Conservation (phyloP, 2,888 invertebrate genomes). For the Xylocampa areola region DNA sequence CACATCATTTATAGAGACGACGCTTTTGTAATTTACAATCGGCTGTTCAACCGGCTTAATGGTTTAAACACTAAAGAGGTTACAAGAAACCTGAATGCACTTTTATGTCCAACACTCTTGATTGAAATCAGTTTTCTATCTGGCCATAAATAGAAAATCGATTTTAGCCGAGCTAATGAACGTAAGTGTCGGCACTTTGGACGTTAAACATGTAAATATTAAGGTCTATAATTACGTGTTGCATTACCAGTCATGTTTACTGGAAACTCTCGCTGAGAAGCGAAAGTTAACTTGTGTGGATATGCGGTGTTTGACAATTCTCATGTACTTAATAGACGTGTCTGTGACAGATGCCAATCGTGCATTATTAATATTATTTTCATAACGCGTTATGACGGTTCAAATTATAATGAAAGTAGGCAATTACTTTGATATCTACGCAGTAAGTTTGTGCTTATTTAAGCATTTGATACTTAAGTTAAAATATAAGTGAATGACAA, state of each 20-base stretch:
- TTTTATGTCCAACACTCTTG: slow-evolving; percentile 55
- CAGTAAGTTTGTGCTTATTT: slow-evolving; percentile 2
- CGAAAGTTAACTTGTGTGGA: slow-evolving; percentile 78
- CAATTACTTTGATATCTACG: slow-evolving; percentile 14
- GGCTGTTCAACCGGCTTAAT: slow-evolving; percentile 37
- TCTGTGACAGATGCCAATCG: slow-evolving; percentile 50
- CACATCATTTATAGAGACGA: slow-evolving; percentile 26
- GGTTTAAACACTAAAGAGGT: slow-evolving; percentile 44
- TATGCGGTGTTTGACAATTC: slow-evolving; percentile 57
- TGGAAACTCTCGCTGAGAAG: slow-evolving; percentile 79
- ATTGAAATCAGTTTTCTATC: slow-evolving; percentile 60
- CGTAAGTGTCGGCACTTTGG: slow-evolving; percentile 58
- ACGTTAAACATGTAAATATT: slow-evolving; percentile 70
- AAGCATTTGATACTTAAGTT: background rate
- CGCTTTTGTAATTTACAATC: slow-evolving; percentile 28
- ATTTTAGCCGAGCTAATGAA: slow-evolving; percentile 64
- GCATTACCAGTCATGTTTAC: slow-evolving; percentile 67
- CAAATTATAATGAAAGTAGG: slow-evolving; percentile 32
- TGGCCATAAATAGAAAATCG: slow-evolving; percentile 64
- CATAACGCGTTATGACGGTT: slow-evolving; percentile 35
- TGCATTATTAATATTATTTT: slow-evolving; percentile 31
- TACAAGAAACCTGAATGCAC: slow-evolving; percentile 55
- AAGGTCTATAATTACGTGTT: slow-evolving; percentile 63
- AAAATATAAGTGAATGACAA: slow-evolving; percentile 9
- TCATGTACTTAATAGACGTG: slow-evolving; percentile 41